Base-by-base conservation (phyloP, 2,113 vertebrate species). In the Aythya baeri region DNA sequence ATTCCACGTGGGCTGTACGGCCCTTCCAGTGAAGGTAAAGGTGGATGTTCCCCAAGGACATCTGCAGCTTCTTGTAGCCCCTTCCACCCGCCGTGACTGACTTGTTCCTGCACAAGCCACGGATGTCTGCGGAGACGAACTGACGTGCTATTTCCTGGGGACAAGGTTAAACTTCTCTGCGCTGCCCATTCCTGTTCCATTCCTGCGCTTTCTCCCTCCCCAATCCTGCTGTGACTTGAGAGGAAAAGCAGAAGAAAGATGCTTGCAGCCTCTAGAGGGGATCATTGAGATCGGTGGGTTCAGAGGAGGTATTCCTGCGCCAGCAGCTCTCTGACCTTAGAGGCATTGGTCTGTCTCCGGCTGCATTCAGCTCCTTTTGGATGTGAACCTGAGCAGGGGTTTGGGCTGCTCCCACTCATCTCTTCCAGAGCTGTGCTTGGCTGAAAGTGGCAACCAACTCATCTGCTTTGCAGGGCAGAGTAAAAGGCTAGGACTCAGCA, bases 211-310 rank as follows among this genome's bases (percentile, higher is more conserved):
- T 66, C 63, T 83, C 84, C 62, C 4, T 46, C 52, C 36, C 41
- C 26, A 31, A 0, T 50, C n/a, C 63, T 61, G 9, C 17, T 2
- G n/a, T 27, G 52, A 79, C 63, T 73, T 34, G 20, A 62, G 65
- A 81, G 41, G 65, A 93, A 83, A 86, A 59, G 80, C 76, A 92
- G 63, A 46, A 46, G 46, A 38, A 63, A 54, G 25, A 41, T n/a
- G 44, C 68, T 62, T 31, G 75, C 34, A 79, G 44, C 23, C 38
- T 76, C 44, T 62, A 90, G 17, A 46, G 63, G 59, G 31, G 55
- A 2, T 25, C 9, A 29, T 13, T 75, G 8, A 57, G 68, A 66
- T 49, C 44, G 36, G n/a, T 0, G 0, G 38, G 46, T 32, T 74
- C 32, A 12, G 71, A 91, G 54, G 71, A 85, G 84, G 44, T 73